Evolutionary conservation across 2,113 vertebrate genomes (phyloP), one percentile per base, ranked within the genome.

Genomic region (Ceratotherium simum): DNA sequence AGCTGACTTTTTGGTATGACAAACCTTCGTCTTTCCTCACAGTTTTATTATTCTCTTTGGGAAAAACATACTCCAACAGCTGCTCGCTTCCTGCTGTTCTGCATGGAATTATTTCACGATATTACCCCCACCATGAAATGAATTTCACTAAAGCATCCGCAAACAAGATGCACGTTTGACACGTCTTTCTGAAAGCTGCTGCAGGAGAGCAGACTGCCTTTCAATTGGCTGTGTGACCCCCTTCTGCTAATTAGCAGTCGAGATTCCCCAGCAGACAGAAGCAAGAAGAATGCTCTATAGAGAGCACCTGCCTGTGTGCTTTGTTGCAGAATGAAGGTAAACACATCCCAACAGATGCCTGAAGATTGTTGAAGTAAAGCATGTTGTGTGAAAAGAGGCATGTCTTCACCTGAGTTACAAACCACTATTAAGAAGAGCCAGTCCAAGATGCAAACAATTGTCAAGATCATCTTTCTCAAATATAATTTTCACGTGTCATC

Each of bases 51-150:
- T 58, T 56, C 60, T 89, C 60, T 89, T 93, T 75, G 60, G 72
- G 72, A 25, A 83, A 64, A 96, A 69, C 17, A 36, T 8, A 20
- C 39, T 31, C 54, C 14, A 58, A 58, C 82, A 90, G 78, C 93
- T 95, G 85, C 70, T 69, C 10, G 13, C 10, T 73, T 23, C 58
- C 31, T 14, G 8, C 64, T 16, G 8, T 48, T 91, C 51, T 33
- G 10, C 33, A 29, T 83, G 51, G 86, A 80, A 90, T 95, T 69
- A 58, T 86, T 79, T 95, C 69, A n/a, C 79, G 82, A 60, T n/a
- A n/a, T 11, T 6, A 23, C 25, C 27, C 54, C 17, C 51, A 72
- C 78, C 12, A 5, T 80, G 86, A 90, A 93, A 95, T 73, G 42
- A 93, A 54, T 91, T 75, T 92, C 79, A 83, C 27, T 42, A 62